phyloP scores from a whole-genome alignment of 2,797 vertebrate genomes.

The Chelidonichthys spinosus region DNA sequence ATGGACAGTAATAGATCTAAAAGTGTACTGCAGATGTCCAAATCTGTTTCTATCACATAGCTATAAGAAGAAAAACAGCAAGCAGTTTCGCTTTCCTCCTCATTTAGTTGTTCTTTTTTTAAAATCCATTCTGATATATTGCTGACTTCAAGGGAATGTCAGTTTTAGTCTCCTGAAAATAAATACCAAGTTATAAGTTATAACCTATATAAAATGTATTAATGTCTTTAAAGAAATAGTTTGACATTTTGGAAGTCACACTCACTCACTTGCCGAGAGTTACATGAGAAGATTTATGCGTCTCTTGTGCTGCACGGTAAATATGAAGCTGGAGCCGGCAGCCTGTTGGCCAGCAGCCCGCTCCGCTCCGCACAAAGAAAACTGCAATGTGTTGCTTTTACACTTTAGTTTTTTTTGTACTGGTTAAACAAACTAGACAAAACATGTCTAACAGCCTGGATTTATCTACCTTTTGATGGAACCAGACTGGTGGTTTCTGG shows the following conservation, averaged over 20 bases:
- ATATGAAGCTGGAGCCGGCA: not conserved
- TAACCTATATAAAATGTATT: not conserved
- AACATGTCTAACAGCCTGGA: no score
- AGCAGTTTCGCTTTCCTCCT: not conserved
- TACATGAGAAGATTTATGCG: not conserved
- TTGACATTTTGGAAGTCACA: not conserved
- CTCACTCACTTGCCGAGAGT: not conserved
- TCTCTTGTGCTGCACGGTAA: not conserved
- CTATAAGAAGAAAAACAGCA: constrained; percentile 22
- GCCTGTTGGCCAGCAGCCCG: not conserved
- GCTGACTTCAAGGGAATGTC: not conserved
- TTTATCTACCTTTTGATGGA: not conserved
- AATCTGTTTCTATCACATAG: constrained; percentile 16
- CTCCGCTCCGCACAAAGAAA: not conserved
- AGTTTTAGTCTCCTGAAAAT: not conserved
- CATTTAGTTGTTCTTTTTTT: constrained; percentile 1
- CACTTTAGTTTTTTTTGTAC: not conserved
- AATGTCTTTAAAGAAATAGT: not conserved
- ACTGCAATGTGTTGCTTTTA: not conserved
- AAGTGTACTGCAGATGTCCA: not conserved
- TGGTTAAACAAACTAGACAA: not conserved
- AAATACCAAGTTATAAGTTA: not conserved
- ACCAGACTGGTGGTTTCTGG: not conserved
- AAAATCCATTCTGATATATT: not conserved
- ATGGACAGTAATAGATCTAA: constrained; percentile 15